A percentile compares a stretch with the other conserved stretches of the same genome.
phyloP scores from a whole-genome alignment of 2,888 invertebrate genomes.

The Limnephilus rhombicus region DNA sequence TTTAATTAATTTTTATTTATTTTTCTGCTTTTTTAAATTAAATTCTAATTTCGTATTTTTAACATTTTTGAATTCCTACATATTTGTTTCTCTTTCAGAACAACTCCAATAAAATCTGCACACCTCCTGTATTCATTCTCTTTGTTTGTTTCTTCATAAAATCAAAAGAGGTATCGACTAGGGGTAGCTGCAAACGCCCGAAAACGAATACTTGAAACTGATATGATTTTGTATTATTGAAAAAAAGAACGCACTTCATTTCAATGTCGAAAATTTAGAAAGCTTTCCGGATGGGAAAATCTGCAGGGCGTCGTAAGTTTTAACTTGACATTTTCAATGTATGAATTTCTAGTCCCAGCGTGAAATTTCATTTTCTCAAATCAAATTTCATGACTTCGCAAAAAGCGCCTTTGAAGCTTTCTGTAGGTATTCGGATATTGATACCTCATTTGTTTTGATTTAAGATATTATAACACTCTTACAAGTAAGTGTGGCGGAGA shows the following conservation, averaged over 20 bases:
- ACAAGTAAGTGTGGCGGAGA: neutral
- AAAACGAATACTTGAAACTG: conserved; percentile 26
- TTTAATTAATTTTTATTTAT: too few relatives aligned
- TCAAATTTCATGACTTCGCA: conserved; percentile 33
- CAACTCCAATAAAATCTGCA: neutral
- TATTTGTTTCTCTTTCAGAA: too few relatives aligned
- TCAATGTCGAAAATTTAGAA: conserved; percentile 45
- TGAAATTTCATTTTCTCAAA: conserved; percentile 41
- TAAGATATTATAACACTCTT: neutral
- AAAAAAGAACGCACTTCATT: conserved; percentile 39
- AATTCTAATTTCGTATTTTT: too few relatives aligned
- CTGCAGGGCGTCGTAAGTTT: neutral
- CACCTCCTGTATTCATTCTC: neutral
- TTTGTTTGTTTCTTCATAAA: neutral
- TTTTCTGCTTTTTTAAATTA: too few relatives aligned
- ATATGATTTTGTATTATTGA: conserved; percentile 49
- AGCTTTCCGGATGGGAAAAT: conserved; percentile 27
- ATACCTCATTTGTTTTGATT: neutral
- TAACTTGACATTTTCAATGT: conserved; percentile 33
- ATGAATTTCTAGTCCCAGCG: neutral
- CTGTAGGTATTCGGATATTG: neutral
- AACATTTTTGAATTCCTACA: too few relatives aligned
- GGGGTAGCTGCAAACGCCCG: neutral
- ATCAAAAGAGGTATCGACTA: neutral
- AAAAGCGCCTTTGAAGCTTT: neutral